Conservation (phyloP, 2,797 vertebrate genomes). For the Calcarius lapponicus region DNA sequence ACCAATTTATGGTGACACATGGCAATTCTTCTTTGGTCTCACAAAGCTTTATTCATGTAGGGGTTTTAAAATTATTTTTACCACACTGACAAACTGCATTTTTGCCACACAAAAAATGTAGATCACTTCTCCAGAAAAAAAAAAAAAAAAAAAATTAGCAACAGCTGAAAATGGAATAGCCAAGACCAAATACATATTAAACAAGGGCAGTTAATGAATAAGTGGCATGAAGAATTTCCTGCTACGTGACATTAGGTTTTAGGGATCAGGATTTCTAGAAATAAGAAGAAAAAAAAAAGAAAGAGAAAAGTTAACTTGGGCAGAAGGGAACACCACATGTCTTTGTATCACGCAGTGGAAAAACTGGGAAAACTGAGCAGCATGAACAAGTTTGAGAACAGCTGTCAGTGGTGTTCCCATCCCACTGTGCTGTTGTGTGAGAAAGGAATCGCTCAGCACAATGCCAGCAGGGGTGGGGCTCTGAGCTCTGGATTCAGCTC, state of each 20-base stretch:
- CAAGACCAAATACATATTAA: slow-evolving; percentile 9
- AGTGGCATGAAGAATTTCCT: slow-evolving; percentile 38
- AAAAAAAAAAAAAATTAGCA: slow-evolving; percentile 1
- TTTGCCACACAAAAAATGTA: not conserved
- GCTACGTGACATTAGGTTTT: slow-evolving; percentile 5
- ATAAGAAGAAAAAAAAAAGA: not conserved
- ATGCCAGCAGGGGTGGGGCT: not conserved
- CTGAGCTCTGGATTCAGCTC: not conserved
- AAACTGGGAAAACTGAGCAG: slow-evolving; percentile 18
- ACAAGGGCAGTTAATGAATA: slow-evolving; percentile 25
- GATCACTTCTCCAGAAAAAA: not conserved
- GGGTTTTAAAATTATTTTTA: not conserved
- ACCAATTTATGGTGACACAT: not conserved
- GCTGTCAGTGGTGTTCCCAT: slow-evolving; percentile 1
- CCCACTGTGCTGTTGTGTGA: not conserved
- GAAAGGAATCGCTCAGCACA: not conserved
- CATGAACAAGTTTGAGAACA: not conserved
- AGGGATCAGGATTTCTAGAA: slow-evolving; percentile 17
- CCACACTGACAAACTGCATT: not conserved
- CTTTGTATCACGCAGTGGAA: not conserved
- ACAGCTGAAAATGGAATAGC: slow-evolving; percentile 32
- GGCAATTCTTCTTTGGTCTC: not conserved
- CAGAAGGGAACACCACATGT: not conserved
- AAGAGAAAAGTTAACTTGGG: not conserved
- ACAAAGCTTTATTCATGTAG: not conserved